Evolutionary conservation across 2,797 vertebrate species (phyloP), one percentile per base, ranked within the genome.

Genomic region (Gallinago solitaria): DNA sequence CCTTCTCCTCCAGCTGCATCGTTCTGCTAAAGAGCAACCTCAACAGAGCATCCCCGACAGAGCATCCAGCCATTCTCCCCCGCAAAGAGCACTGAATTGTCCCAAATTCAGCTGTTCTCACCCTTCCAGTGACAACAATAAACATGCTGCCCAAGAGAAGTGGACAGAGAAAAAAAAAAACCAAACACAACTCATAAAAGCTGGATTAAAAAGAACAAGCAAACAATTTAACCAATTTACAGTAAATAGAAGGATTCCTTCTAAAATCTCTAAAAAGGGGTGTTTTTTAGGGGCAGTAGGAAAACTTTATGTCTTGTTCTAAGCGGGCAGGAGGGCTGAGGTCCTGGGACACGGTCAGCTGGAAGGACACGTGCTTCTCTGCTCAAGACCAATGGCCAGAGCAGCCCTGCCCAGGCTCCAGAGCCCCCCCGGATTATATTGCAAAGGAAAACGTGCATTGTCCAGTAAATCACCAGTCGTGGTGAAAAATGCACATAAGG

Each of bases 21-120:
- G 0, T 19, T 12, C 33, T 37, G 60, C 83, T 78, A 45, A 45
- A 69, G 71, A 69, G 82, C 82, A 79, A 53, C 43, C 80, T 59
- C 0, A 0, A 27, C 73, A 65, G 54, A 74, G 28, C 50, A 21
- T 3, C 43, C 67, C 64, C 76, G 43, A 2, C 39, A 48, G 14
- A 91, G 35, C 82, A 88, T 8, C 63, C 82, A 77, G 64, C 39
- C 60, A 3, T 9, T 16, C 60, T 45, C 20, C 83, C 73, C 74
- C 64, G 61, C 83, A 68, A 47, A 86, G 48, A 79, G 65, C 86
- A 76, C 61, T 7, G 28, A 39, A 20, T 0, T n/a, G 63, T 45
- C 83, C 77, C 89, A 47, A 69, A 51, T 63, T 79, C 81, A 79
- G 84, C 81, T 87, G 24, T 16, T 80, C 76, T 60, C 39, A 39